Evolutionary conservation across 2,113 vertebrate species (phyloP), one percentile per base, ranked within the genome.

Genomic region (Gopherus flavomarginatus): DNA sequence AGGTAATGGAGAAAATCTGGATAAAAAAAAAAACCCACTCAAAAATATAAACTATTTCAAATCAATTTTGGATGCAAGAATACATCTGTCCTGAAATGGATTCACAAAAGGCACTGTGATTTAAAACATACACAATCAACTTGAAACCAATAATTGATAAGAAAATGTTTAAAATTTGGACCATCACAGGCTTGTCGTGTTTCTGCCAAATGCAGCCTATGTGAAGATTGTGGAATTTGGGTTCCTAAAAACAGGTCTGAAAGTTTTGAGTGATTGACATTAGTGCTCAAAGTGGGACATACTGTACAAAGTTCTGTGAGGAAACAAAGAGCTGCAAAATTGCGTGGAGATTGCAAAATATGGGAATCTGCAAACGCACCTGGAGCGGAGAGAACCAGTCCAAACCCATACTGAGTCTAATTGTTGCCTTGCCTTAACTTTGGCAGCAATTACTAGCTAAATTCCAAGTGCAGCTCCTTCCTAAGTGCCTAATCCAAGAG

Each of bases 351-450:
- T 52, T 16, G 49, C 10, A 47, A 78, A 49, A 81, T 12, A 38
- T 8, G 31, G 78, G 38, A 26, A 6, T 87, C 57, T 89, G 87
- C 4, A 90, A 90, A 57, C 81, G 24, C 96, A 97, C 56, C 95
- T 80, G 94, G 97, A 96, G 97, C 89, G 93, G 95, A 88, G 82
- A 94, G 95, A 96, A 96, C 92, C 95, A 85, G 69, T 6, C 90
- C 78, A 87, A 35, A 59, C 2, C 80, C 11, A 69, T 8, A 47
- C 92, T 84, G 94, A 75, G 27, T 44, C 3, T 69, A 78, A 47
- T 1, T 1, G 7, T 1, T 77, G 90, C 95, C 59, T 83, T 59
- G 78, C 56, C 80, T 91, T 24, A 56, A 56, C 84, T 17, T 57
- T 93, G 91, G 87, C 87, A 81, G 21, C 10, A 75, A 27, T 38